These are phyloP conservation scores for Rhombomys opimus DNA, from an alignment of 2,113 vertebrate species.

Conservation along the genomic window DNA sequence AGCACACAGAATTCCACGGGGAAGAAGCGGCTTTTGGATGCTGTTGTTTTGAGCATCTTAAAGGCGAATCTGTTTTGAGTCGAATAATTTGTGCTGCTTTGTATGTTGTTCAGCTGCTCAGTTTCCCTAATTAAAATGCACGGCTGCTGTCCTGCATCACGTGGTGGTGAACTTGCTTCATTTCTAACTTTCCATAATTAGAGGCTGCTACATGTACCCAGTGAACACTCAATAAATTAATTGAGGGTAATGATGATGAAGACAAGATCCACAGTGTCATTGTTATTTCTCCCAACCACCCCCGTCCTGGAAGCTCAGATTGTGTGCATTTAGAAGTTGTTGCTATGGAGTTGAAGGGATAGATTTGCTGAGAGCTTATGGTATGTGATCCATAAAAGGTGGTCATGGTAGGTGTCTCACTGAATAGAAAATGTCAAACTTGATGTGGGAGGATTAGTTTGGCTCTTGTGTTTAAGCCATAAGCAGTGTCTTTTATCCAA, in stretches of 20 bases:
- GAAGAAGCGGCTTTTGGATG: constrained; percentile 53
- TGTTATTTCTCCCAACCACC: constrained; percentile 67
- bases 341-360: constrained; percentile 68
- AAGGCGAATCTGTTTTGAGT: constrained; percentile 69
- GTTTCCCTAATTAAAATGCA: constrained; percentile 73
- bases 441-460: constrained; percentile 54
- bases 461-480: constrained; percentile 60
- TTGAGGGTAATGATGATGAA: constrained; percentile 78
- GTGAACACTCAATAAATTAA: constrained; percentile 77
- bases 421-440: constrained; percentile 74
- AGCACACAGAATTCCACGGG: not conserved
- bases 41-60: constrained; percentile 70
- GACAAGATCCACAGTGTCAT: constrained; percentile 71
- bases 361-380: constrained; percentile 71
- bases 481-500: constrained; percentile 61
- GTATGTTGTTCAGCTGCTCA: constrained; percentile 57
- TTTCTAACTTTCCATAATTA: constrained; percentile 75
- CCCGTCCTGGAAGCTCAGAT: constrained; percentile 36
- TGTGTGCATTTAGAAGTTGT: constrained; percentile 75
- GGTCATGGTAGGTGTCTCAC: constrained; percentile 74
- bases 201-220: constrained; percentile 62
- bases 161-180: constrained; percentile 59
- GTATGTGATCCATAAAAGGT: constrained; percentile 71
- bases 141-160: constrained; percentile 41
- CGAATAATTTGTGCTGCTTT: constrained; percentile 66